Percentiles rank a stretch among this genome's conserved stretches.
Evolutionary conservation across 37 sponge, comb jelly and placozoan species (phyloP).

Genomic region (Chondrosia reniformis): DNA sequence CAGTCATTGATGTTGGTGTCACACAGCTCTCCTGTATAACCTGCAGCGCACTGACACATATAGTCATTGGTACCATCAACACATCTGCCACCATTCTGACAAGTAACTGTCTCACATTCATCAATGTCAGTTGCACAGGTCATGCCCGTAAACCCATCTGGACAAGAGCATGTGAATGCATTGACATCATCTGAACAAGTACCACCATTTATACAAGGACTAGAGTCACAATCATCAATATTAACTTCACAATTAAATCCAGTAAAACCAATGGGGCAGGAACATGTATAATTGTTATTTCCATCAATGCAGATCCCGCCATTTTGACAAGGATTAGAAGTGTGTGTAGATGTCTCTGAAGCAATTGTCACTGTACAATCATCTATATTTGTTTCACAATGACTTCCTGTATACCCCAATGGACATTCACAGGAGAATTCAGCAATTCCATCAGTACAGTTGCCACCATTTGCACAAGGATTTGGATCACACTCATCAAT

Average conservation of each 20-base stretch:
- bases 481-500: slow-evolving; percentile 35
- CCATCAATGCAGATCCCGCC: slow-evolving; percentile 25
- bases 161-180: slow-evolving; percentile 16
- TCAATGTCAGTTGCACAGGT: slow-evolving; percentile 17
- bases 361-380: no score
- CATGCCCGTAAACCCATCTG: slow-evolving; percentile 15
- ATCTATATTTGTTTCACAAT: slow-evolving; percentile 11
- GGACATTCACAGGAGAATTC: slow-evolving; percentile 27
- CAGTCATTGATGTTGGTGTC: slow-evolving; percentile 29
- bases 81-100: slow-evolving; percentile 19
- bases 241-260: slow-evolving; percentile 18
- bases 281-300: slow-evolving; percentile 19
- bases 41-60: slow-evolving; percentile 12
- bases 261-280: slow-evolving; percentile 13
- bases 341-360: no score
- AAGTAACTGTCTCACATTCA: slow-evolving; percentile 9
- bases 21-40: slow-evolving; percentile 20
- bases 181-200: slow-evolving; percentile 8
- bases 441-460: slow-evolving; percentile 25
- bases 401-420: slow-evolving; percentile 29
- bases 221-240: slow-evolving; percentile 26
- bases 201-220: slow-evolving; percentile 22
- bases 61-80: not conserved
- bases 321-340: slow-evolving; percentile 19
- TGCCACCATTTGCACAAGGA: slow-evolving; percentile 34